These are phyloP conservation scores for Tragulus kanchil DNA, from an alignment of 2,113 vertebrate species.

Conservation along the genomic window DNA sequence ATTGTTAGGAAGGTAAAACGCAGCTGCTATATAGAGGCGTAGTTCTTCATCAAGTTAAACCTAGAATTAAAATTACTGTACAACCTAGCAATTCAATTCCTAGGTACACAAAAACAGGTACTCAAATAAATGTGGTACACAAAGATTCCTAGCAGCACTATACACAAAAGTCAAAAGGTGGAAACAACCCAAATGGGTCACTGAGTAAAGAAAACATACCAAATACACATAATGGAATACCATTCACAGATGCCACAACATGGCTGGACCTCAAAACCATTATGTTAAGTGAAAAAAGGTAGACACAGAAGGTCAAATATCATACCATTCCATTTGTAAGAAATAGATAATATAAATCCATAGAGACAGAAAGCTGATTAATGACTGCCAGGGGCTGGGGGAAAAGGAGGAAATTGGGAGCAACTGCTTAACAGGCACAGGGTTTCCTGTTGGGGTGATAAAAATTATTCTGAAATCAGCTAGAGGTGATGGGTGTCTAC, in stretches of 20 bases:
- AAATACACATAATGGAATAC: neutral
- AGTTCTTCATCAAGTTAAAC: neutral
- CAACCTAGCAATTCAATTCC: neutral
- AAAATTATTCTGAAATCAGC: neutral
- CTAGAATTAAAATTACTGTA: neutral
- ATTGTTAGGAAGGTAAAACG: neutral
- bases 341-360: slow-evolving; percentile 1
- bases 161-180: neutral
- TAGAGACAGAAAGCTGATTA: neutral
- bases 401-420: neutral
- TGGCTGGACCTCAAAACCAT: neutral
- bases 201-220: neutral
- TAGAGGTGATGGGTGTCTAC: neutral
- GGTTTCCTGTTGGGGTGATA: neutral
- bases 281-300: neutral
- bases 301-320: neutral
- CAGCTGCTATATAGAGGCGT: neutral
- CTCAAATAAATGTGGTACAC: neutral
- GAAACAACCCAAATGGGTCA: neutral
- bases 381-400: neutral
- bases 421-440: neutral
- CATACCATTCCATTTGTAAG: neutral
- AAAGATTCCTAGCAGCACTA: neutral
- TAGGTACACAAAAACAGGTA: neutral
- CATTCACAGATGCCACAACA: neutral